Base-by-base conservation (phyloP, 2,888 invertebrate species). In the Ennomos erosarius region DNA sequence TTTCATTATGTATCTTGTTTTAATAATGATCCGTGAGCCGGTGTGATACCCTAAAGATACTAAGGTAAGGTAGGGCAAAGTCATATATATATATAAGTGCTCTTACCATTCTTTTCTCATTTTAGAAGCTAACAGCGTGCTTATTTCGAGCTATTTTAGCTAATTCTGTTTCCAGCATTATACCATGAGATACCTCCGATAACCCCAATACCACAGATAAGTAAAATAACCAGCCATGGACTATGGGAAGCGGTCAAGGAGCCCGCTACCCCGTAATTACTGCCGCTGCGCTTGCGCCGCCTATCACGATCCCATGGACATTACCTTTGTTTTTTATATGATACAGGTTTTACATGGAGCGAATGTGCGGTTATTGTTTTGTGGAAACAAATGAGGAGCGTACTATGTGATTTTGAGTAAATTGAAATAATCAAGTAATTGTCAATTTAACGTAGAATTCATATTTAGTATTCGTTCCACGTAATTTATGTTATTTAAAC, bases 261-360 rank as follows among this genome's bases (percentile, higher is more conserved):
- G 69, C 67, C 40, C 44, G 60, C 49, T 80, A 82, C 82, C 85
- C 89, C 78, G 71, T 83, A 87, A 88, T 88, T 88, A 88, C 73
- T 75, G 83, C 81, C 81, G 79, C 84, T 78, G 81, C 75, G 73
- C 75, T 74, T 68, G 81, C 78, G 72, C 82, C 88, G 89, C 89
- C 88, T 85, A 84, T 79, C 67, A 74, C 72, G 76, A 73, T 69
- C 70, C 76, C 77, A 70, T 75, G 70, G 70, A 71, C 75, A 75
- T 64, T 65, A 64, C 66, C 73, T 75, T 69, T 73, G 59, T 70
- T 82, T 78, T 71, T 62, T 61, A 63, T 59, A 45, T 56, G 58
- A 60, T 70, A 55, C 59, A 55, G 59, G 59, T 60, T 63, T 64
- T 62, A 68, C 64, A 71, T 70, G 74, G 69, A 66, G 63, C 65